Base-by-base conservation (phyloP, 2,888 invertebrate genomes). In the Acheta domesticus region DNA sequence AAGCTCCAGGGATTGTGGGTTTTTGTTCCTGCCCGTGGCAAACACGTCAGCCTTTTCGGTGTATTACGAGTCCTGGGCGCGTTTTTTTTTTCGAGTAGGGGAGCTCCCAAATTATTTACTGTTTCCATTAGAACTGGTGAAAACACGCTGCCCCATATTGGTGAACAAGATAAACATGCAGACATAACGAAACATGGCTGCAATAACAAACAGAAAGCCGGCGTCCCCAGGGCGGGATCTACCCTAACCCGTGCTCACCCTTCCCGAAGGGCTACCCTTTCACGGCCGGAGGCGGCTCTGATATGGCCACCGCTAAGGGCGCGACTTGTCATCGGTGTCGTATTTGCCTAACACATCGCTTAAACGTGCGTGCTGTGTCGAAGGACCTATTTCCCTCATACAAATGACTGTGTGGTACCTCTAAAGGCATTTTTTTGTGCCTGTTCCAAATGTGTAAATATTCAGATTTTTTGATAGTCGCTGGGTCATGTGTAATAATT, bases 81-180 rank as follows among this genome's bases (percentile, higher is more conserved):
- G 14, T 62, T 62, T 62, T 62, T 62, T 62, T 62, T 36, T 62
- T n/a, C n/a, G 62, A n/a, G 14, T n/a, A n/a, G 16, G 62, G n/a
- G 62, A n/a, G 62, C 62, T 62, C n/a, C 62, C 62, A 14, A 62
- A 62, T 62, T 62, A 62, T 62, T 62, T 62, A 62, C 16, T 62
- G 62, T 62, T 62, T 62, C 36, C 62, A 62, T 62, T 62, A 62
- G 62, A 62, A 62, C 62, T 62, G n/a, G 62, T 62, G 62, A 62
- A 62, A 62, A 62, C 62, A 62, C 62, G 62, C 62, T n/a, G 62
- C 16, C n/a, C 62, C n/a, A 62, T 62, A 62, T 19, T 62, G 62
- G 62, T 62, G 62, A 62, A 62, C 62, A 62, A 62, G 62, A 62
- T 62, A 62, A 62, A 62, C 62, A 62, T n/a, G 62, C 16, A n/a